These are phyloP conservation scores for Babylonia areolata DNA, from an alignment of 1,140 invertebrate species.

Conservation along the genomic window DNA sequence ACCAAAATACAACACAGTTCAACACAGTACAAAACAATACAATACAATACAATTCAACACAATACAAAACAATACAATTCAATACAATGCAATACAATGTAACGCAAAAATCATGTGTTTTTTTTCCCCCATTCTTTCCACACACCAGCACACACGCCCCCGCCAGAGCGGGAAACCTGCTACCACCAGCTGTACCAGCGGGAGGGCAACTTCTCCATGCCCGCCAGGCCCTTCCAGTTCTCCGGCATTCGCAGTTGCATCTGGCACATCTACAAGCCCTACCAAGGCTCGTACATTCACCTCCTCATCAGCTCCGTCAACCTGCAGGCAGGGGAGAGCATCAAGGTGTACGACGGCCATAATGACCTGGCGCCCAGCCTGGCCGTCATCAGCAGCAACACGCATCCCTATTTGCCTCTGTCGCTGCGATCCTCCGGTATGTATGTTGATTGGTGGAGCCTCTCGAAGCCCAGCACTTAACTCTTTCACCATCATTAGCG, in stretches of 20 bases:
- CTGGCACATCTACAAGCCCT: conserved; percentile 20
- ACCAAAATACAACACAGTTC: too few relatives aligned
- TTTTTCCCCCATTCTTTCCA: too few relatives aligned
- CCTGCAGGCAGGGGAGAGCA: background rate
- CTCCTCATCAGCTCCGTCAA: background rate
- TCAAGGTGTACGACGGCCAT: conserved; percentile 10
- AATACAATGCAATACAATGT: too few relatives aligned
- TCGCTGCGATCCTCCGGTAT: background rate
- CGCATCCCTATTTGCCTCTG: background rate
- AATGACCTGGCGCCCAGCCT: background rate
- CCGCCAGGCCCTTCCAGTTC: background rate
- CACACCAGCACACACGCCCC: too few relatives aligned
- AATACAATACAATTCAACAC: too few relatives aligned
- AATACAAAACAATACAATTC: too few relatives aligned
- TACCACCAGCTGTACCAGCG: background rate
- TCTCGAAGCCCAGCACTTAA: too few relatives aligned
- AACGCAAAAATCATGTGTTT: too few relatives aligned
- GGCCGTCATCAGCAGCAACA: background rate
- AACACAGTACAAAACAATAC: too few relatives aligned
- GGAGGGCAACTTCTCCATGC: conserved; percentile 22
- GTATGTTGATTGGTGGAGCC: too few relatives aligned
- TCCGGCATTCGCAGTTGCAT: background rate
- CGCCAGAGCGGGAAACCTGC: background rate
- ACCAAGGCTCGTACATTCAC: background rate
- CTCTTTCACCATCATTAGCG: too few relatives aligned